Evolutionary conservation across 2,797 vertebrate genomes (phyloP).

Genomic region (Spinus pinus): DNA sequence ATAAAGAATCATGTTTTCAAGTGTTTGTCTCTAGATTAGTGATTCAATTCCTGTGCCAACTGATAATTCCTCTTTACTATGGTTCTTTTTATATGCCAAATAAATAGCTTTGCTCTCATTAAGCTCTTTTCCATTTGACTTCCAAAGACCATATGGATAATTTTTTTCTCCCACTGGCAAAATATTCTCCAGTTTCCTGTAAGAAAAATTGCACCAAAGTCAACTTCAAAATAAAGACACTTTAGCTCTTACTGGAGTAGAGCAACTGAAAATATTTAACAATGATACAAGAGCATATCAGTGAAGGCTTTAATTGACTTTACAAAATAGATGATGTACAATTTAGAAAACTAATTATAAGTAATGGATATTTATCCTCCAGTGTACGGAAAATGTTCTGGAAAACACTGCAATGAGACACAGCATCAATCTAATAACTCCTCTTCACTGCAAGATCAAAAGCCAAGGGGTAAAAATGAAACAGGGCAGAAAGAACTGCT

Average conservation of each 20-base stretch:
- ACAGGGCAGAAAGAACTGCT: neutral
- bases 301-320: neutral
- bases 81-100: neutral
- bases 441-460: neutral
- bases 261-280: conserved; percentile 2
- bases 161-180: neutral
- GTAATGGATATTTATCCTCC: neutral
- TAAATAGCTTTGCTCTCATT: neutral
- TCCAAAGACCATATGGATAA: neutral
- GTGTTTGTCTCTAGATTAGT: neutral
- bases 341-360: neutral
- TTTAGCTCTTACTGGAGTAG: neutral
- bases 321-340: neutral
- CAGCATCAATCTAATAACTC: neutral
- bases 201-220: neutral
- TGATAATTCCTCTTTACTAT: neutral
- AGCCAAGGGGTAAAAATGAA: neutral
- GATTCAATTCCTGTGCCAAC: neutral
- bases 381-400: neutral
- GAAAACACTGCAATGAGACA: neutral
- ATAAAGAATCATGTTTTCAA: neutral
- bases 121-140: neutral
- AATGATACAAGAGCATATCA: neutral
- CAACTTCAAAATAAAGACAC: neutral
- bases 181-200: neutral